phyloP scores from a whole-genome alignment of 2,797 vertebrate genomes.

The Esox masquinongy region DNA sequence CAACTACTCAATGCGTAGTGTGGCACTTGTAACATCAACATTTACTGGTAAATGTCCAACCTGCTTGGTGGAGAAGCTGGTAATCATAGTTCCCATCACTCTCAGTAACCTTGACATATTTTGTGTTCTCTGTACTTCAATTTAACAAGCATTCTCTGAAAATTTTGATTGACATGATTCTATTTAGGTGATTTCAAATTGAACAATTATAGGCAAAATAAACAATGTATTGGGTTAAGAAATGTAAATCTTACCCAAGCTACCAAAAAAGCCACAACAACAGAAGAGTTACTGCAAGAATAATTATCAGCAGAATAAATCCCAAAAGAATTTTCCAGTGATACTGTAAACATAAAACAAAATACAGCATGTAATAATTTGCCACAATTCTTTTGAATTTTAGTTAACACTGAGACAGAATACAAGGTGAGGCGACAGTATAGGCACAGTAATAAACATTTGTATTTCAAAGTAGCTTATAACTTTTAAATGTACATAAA shows the following conservation, averaged over 20 bases:
- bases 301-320: neutral
- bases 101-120: conserved; percentile 12
- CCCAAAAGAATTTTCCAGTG: neutral
- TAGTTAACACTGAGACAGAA: no score
- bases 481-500: no score
- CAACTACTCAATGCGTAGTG: neutral
- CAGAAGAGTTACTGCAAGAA: neutral
- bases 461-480: no score
- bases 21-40: neutral
- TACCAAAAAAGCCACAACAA: neutral
- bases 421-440: no score
- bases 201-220: neutral
- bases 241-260: neutral
- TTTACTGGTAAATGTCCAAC: no score
- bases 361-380: no score
- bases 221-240: neutral
- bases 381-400: no score
- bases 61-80: conserved; percentile 12
- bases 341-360: neutral
- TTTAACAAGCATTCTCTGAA: conserved; percentile 6
- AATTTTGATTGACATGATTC: neutral
- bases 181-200: neutral
- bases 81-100: neutral
- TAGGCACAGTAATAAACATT: no score
- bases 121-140: neutral